Conservation (phyloP, 2,113 vertebrate genomes). For the Elanoides forficatus region DNA sequence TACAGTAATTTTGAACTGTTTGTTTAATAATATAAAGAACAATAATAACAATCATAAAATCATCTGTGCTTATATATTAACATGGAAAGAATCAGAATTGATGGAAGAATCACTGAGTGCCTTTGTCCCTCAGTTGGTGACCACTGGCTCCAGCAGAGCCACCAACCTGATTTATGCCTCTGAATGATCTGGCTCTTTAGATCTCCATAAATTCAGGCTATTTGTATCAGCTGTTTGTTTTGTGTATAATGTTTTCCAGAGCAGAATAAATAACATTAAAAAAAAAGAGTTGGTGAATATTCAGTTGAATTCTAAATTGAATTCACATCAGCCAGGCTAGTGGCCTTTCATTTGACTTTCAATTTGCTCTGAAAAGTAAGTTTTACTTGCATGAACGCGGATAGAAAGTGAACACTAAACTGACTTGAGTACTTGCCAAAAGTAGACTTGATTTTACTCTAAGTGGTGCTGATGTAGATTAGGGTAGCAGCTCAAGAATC, state of each 20-base stretch:
- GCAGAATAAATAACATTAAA: not conserved
- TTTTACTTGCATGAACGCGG: not conserved
- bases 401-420: not conserved
- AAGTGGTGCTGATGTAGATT: not conserved
- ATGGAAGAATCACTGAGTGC: not conserved
- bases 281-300: not conserved
- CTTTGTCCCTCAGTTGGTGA: not conserved
- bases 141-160: not conserved
- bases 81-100: not conserved
- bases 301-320: not conserved
- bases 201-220: not conserved
- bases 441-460: not conserved
- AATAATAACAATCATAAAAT: slow-evolving; percentile 29
- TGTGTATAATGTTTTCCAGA: not conserved
- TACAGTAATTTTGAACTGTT: slow-evolving; percentile 55
- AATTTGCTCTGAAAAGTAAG: not conserved
- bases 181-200: not conserved
- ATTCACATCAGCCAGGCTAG: not conserved
- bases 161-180: not conserved
- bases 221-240: not conserved
- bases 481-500: not conserved
- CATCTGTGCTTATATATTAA: not conserved
- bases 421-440: not conserved
- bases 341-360: not conserved
- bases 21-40: slow-evolving; percentile 57